Conservation (phyloP, 2,797 vertebrate species). For the Eidolon dupreanum region DNA sequence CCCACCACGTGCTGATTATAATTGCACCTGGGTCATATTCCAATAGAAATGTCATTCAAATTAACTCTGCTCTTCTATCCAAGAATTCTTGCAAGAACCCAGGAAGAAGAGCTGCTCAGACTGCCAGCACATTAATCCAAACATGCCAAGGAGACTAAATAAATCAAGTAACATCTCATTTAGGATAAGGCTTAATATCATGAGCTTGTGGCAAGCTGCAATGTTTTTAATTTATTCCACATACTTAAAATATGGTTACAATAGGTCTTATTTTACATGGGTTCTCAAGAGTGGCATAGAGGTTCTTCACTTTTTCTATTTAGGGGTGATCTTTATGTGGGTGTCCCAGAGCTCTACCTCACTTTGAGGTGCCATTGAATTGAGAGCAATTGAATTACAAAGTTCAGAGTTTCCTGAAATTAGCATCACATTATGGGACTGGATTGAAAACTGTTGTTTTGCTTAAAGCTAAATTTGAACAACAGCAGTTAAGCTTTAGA, state of each 20-base stretch:
- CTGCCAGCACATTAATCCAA: constrained; percentile 49
- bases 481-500: constrained; percentile 1
- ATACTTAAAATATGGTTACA: constrained; percentile 40
- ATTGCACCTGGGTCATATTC: constrained; percentile 20
- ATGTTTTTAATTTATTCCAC: constrained; percentile 45
- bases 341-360: not conserved
- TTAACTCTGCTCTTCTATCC: constrained; percentile 36
- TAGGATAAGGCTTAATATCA: constrained; percentile 20
- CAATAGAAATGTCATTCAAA: constrained; percentile 46
- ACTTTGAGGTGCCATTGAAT: not conserved
- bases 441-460: not conserved
- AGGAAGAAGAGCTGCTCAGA: constrained; percentile 39
- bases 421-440: not conserved
- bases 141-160: constrained; percentile 61
- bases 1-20: not conserved
- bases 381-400: constrained; percentile 2
- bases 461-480: constrained; percentile 23
- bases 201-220: not conserved
- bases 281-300: not conserved
- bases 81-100: constrained; percentile 41
- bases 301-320: not conserved
- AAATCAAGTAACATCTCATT: constrained; percentile 67
- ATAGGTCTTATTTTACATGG: constrained; percentile 22
- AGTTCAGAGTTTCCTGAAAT: not conserved
- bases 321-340: not conserved